These are phyloP conservation scores for Ditula angustiorana DNA, from an alignment of 2,888 invertebrate genomes.

Conservation along the genomic window DNA sequence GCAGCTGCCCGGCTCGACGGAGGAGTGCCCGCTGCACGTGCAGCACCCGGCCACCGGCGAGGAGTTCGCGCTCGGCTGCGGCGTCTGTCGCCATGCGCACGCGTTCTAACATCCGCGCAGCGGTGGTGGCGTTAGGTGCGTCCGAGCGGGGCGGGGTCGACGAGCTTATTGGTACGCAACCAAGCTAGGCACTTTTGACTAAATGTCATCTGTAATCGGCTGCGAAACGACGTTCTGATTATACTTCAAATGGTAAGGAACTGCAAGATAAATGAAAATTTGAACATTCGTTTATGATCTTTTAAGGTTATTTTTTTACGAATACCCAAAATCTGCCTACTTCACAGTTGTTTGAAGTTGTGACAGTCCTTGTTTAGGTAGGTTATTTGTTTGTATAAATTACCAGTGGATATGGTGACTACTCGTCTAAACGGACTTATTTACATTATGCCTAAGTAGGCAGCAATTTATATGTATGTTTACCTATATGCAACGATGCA, in stretches of 20 bases:
- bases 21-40: conserved; percentile 98
- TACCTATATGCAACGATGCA: not conserved
- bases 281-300: no score
- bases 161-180: not conserved
- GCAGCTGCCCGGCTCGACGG: conserved; percentile 92
- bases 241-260: no score
- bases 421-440: no score
- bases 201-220: not conserved
- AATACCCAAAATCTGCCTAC: no score
- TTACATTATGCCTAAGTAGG: no score
- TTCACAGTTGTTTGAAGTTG: not conserved
- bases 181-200: not conserved
- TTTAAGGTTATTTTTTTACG: no score
- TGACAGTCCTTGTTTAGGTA: no score
- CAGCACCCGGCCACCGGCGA: conserved; percentile 99
- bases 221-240: not conserved
- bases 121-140: no score
- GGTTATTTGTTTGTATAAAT: no score
- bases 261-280: no score
- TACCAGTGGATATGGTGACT: no score
- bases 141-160: no score
- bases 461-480: not conserved
- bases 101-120: conserved; percentile 62
- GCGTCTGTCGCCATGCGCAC: conserved; percentile 95
- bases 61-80: conserved; percentile 99